Base-by-base conservation (phyloP, 2,797 vertebrate genomes). In the Peromyscus nudipes region DNA sequence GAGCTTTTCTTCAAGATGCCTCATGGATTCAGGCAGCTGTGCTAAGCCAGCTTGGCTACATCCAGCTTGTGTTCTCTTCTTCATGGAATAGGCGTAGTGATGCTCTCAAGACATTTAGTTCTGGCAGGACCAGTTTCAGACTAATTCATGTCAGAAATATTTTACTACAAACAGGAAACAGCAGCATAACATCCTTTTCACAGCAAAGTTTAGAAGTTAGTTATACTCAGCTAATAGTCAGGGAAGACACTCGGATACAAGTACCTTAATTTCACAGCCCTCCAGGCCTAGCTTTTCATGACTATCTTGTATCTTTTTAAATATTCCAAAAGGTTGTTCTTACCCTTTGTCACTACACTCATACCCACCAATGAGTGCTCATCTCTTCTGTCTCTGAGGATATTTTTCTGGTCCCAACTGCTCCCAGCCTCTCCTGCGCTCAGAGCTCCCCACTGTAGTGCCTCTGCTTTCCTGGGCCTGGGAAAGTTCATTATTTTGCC, bases 21-120 rank as follows among this genome's bases (percentile, higher is more conserved):
- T 80, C 71, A 25, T 19, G 17, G 1, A 64, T 83, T 5, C 60
- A 40, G 31, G 69, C 52, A 55, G 16, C 64, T 49, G 25, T 49
- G 75, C 9, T 29, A 34, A 86, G n/a, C 60, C 1, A 83, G 19
- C 2, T 21, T 62, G 14, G 57, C 23, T 81, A 23, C 0, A 4
- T 31, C 77, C 29, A 13, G 11, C 31, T 14, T 49, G 9, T 96
- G 84, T 40, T 92, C 90, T 79, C 55, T 19, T 79, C 46, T 83
- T 69, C 95, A 85, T 87, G 75, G 89, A 97, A 94, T 75, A 52
- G 37, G 40, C 21, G 92, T 76, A 77, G 37, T 21, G 43, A 69
- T 80, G 19, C 43, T 94, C 89, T 87, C 80, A 43, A 85, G 37
- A 84, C 82, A 65, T 80, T 85, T 82, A 9, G 17, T 75, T 97